Percentiles rank a stretch among this genome's conserved stretches.
Evolutionary conservation across 2,113 vertebrate genomes (phyloP).

Genomic region (Glaucomys volans): DNA sequence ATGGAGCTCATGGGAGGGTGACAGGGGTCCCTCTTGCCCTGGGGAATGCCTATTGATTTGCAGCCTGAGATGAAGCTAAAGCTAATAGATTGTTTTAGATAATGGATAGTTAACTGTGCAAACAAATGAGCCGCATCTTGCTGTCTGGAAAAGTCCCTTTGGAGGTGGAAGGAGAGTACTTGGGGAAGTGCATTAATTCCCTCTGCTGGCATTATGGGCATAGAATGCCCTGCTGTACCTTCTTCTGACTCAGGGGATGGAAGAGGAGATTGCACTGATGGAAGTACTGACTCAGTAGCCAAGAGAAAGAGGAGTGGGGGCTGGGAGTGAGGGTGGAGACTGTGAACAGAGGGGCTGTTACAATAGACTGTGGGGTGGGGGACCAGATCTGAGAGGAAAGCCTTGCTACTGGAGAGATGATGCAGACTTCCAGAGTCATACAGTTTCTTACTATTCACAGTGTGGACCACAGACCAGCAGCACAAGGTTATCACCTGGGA

Average conservation of each 20-base stretch:
- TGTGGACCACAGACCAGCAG: neutral
- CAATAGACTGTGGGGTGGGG: neutral
- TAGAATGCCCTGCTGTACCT: neutral
- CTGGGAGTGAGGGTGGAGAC: neutral
- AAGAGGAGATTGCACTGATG: too few relatives aligned
- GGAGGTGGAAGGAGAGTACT: neutral
- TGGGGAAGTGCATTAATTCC: neutral
- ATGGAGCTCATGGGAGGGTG: neutral
- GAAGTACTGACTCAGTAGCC: neutral
- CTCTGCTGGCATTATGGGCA: neutral
- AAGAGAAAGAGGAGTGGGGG: neutral
- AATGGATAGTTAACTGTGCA: constrained; percentile 62
- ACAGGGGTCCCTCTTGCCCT: neutral
- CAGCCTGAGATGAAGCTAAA: constrained; percentile 13
- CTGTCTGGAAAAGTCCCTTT: neutral
- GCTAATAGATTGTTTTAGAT: constrained; percentile 68
- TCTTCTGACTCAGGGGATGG: neutral
- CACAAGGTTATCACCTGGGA: neutral
- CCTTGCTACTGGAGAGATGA: neutral
- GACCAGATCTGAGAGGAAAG: neutral
- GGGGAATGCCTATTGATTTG: constrained; percentile 3
- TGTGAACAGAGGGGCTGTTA: neutral
- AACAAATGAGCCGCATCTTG: constrained; percentile 64
- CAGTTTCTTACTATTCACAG: neutral
- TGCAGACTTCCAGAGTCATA: neutral